Evolutionary conservation across 2,113 vertebrate genomes (phyloP), one percentile per base, ranked within the genome.

Genomic region (Chaenocephalus aceratus): DNA sequence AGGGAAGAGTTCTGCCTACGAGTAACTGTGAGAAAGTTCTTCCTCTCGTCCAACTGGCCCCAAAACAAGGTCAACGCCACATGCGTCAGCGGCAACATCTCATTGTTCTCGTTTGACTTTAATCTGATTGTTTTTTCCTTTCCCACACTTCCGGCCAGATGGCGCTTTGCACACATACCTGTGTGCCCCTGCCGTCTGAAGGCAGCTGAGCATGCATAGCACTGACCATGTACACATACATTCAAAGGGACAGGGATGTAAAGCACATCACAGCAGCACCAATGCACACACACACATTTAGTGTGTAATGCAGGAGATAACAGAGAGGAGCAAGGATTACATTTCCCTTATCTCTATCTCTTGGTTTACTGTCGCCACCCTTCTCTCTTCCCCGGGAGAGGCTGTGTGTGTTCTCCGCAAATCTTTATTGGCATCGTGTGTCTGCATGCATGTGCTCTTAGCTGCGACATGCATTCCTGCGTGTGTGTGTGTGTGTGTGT

Each of bases 281-380:
- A 59, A 75, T 18, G n/a, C 69, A 66, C 64, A 6, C 26, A 49
- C n/a, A 59, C 41, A 45, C 6, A 51, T 73, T 80, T 61, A 26
- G 46, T 58, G 44, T 69, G 64, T 59, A 72, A 54, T 46, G 72
- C 76, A 64, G 74, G 66, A 77, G 75, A 85, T 77, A 73, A 83
- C 77, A 80, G 79, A 82, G 75, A 72, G 45, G 75, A 89, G 60
- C 81, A 72, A n/a, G 81, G 91, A 92, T 94, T 92, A 91, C 86
- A 93, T 94, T 95, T 90, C 84, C 86, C 89, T 87, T 84, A 88
- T 91, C 88, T 90, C 81, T 71, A 80, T 92, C 82, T 87, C 64
- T 69, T 16, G 26, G 56, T 84, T 73, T 67, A 52, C 69, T 16
- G 23, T 82, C 54, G 4, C 41, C n/a, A 79, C 62, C 67, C 74